A percentile compares a stretch with the other conserved stretches of the same genome.
phyloP scores from a whole-genome alignment of 2,888 invertebrate genomes.

The Lamproptera curius region DNA sequence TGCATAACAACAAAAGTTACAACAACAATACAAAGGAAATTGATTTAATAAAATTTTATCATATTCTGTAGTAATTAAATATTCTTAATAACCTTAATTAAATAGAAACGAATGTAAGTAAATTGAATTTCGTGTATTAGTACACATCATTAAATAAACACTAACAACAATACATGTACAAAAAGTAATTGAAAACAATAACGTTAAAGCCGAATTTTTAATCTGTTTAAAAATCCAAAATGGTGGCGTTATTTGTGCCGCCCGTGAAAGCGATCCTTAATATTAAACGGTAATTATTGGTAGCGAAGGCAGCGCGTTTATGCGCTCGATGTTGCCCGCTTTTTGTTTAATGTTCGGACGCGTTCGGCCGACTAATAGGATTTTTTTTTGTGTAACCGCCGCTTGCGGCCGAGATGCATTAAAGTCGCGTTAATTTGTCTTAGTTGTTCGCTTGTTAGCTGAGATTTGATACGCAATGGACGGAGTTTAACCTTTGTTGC shows the following conservation, averaged over 20 bases:
- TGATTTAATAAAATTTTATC: too few species aligned
- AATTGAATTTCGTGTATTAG: too few species aligned
- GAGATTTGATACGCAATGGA: slow-evolving; percentile 40
- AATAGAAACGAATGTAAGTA: too few species aligned
- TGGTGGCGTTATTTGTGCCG: slow-evolving; percentile 80
- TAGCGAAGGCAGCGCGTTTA: slow-evolving; percentile 47
- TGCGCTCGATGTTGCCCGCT: slow-evolving; percentile 39
- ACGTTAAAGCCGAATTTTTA: too few species aligned
- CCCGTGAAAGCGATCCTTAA: slow-evolving; percentile 40
- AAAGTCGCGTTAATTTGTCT: slow-evolving; percentile 62
- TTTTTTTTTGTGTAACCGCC: slow-evolving; percentile 49
- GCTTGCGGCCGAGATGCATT: slow-evolving; percentile 50
- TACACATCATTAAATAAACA: too few species aligned
- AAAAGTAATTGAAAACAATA: too few species aligned
- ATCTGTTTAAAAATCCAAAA: not conserved
- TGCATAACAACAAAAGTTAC: too few species aligned
- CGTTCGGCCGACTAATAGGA: slow-evolving; percentile 61
- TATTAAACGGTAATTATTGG: slow-evolving; percentile 67
- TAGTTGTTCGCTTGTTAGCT: slow-evolving; percentile 40
- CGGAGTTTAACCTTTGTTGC: too few species aligned
- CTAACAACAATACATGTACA: too few species aligned
- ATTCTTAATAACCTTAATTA: too few species aligned
- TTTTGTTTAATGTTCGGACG: slow-evolving; percentile 60
- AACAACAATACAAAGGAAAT: too few species aligned
- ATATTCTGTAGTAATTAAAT: too few species aligned